Evolutionary conservation across 2,113 vertebrate genomes (phyloP).

Genomic region (Rhinoderma darwinii): DNA sequence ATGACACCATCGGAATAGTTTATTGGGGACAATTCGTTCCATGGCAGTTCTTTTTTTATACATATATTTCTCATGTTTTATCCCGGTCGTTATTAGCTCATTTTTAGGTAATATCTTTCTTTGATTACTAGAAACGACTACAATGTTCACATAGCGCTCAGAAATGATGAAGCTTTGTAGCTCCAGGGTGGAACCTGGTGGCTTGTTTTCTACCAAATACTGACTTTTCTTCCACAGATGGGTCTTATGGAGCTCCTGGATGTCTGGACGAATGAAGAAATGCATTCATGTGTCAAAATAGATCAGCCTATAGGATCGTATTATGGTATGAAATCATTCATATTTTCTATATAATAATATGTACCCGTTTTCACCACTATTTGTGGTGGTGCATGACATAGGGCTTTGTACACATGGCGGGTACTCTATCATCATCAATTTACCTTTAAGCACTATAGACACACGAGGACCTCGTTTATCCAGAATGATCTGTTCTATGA

Average conservation of each 20-base stretch:
- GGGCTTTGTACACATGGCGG: too few relatives aligned
- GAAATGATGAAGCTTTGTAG: not conserved
- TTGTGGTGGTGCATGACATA: too few relatives aligned
- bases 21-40: slow-evolving; percentile 8
- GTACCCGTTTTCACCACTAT: too few relatives aligned
- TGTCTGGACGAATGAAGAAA: not conserved
- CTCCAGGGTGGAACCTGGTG: not conserved
- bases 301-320: too few relatives aligned
- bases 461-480: not conserved
- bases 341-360: too few relatives aligned
- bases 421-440: not conserved
- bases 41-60: too few relatives aligned
- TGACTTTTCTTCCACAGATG: not conserved
- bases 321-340: too few relatives aligned
- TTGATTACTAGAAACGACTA: not conserved
- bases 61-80: too few relatives aligned
- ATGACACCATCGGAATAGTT: slow-evolving; percentile 54
- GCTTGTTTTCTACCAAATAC: not conserved
- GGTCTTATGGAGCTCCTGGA: not conserved
- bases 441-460: slow-evolving; percentile 31
- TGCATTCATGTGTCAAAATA: not conserved
- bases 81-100: too few relatives aligned
- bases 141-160: slow-evolving; percentile 13
- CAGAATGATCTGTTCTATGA: slow-evolving; percentile 7
- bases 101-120: not conserved